Evolutionary conservation across 2,888 invertebrate species (phyloP).

Genomic region (Drosophila kokeensis): DNA sequence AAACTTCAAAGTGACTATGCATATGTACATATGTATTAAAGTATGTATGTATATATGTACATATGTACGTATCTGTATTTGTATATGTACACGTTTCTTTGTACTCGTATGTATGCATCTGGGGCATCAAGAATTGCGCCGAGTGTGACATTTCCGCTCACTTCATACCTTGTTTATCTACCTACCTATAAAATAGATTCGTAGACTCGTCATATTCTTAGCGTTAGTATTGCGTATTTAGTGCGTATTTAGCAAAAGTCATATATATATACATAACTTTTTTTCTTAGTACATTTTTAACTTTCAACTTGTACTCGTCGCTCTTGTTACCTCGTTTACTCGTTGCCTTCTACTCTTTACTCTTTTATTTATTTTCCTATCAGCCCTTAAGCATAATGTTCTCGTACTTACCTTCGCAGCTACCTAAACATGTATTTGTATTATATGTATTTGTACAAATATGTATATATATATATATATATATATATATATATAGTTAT

Average conservation of each 20-base stretch:
- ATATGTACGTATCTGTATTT: conserved; percentile 30
- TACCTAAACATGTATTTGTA: background rate
- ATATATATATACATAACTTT: conserved; percentile 23
- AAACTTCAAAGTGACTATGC: conserved; percentile 29
- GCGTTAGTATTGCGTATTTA: conserved; percentile 29
- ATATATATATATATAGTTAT: conserved; percentile 10
- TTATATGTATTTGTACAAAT: conserved; percentile 2
- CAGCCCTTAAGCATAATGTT: conserved; percentile 11
- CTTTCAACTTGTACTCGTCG: conserved; percentile 36
- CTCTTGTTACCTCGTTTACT: conserved; percentile 37
- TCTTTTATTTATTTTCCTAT: conserved; percentile 9
- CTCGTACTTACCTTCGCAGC: background rate
- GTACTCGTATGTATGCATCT: conserved; percentile 36
- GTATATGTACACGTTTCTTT: conserved; percentile 19
- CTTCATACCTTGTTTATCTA: conserved; percentile 38
- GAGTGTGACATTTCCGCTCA: conserved; percentile 53
- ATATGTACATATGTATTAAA: conserved; percentile 45
- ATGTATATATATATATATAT: conserved; percentile 1
- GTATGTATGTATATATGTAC: conserved; percentile 12
- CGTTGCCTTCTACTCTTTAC: conserved; percentile 26
- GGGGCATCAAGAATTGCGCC: conserved; percentile 48
- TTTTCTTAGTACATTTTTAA: conserved; percentile 30
- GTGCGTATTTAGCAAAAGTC: conserved; percentile 39
- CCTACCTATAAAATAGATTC: conserved; percentile 30
- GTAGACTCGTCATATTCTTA: conserved; percentile 31